Conservation (phyloP, 2,797 vertebrate species). For the Hyperoplus immaculatus region DNA sequence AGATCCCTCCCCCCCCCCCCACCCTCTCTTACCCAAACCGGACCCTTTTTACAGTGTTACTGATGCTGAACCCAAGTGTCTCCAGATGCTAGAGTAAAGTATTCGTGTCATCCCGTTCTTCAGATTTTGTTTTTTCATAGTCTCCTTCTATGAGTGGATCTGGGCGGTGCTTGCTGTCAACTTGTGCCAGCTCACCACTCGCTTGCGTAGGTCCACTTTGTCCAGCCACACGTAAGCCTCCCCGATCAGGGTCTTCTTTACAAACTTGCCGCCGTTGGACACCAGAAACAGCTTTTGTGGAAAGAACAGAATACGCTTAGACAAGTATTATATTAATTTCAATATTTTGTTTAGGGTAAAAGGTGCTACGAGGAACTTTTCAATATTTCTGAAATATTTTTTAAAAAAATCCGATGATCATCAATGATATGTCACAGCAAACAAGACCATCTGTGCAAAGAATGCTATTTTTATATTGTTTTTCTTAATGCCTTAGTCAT, state of each 20-base stretch:
- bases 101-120: background rate
- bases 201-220: constrained; percentile 98
- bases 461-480: too few species aligned
- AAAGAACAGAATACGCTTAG: background rate
- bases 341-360: too few species aligned
- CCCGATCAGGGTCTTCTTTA: constrained; percentile 99
- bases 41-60: constrained; percentile 3
- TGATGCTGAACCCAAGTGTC: constrained; percentile 23
- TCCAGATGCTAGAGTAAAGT: constrained; percentile 9
- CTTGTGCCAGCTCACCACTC: constrained; percentile 99
- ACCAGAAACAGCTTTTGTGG: constrained; percentile 92
- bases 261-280: constrained; percentile 98
- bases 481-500: too few species aligned
- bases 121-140: background rate
- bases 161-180: constrained; percentile 94
- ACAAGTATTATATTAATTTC: too few species aligned
- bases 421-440: too few species aligned
- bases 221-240: constrained; percentile 99
- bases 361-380: too few species aligned
- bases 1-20: background rate
- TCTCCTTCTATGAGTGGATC: constrained; percentile 88
- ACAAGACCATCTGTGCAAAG: too few species aligned
- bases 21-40: background rate
- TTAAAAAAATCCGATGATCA: too few species aligned
- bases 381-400: too few species aligned